These are phyloP conservation scores for Meliscaeva auricollis DNA, from an alignment of 2,888 invertebrate species.

Conservation along the genomic window DNA sequence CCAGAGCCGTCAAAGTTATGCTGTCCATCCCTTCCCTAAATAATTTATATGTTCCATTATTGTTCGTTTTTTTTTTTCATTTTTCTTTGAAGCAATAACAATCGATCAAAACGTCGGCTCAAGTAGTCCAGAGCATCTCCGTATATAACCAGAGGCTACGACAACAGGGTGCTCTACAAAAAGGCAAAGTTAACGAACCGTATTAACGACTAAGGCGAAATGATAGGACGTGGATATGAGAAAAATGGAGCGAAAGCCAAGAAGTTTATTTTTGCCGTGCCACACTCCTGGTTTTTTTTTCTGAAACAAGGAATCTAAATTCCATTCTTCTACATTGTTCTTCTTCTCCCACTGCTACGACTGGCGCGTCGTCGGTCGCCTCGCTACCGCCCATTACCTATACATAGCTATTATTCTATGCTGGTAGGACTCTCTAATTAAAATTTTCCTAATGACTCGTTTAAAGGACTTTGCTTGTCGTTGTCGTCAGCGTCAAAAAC, in stretches of 20 bases:
- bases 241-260: slow-evolving; percentile 53
- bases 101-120: slow-evolving; percentile 76
- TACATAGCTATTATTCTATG: slow-evolving; percentile 56
- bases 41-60: slow-evolving; percentile 69
- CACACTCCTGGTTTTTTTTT: slow-evolving; percentile 57
- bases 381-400: slow-evolving; percentile 33
- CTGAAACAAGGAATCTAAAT: slow-evolving; percentile 69
- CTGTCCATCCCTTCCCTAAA: slow-evolving; percentile 61
- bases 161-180: slow-evolving; percentile 56
- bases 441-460: slow-evolving; percentile 75
- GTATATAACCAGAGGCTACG: slow-evolving; percentile 53
- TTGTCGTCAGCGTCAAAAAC: slow-evolving; percentile 54
- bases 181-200: slow-evolving; percentile 75
- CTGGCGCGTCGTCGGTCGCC: neutral
- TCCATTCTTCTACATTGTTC: slow-evolving; percentile 65
- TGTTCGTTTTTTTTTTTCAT: slow-evolving; percentile 9
- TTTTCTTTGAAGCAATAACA: slow-evolving; percentile 68
- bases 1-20: slow-evolving; percentile 56
- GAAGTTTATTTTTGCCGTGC: slow-evolving; percentile 70
- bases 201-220: slow-evolving; percentile 72
- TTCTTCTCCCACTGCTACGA: neutral
- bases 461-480: slow-evolving; percentile 70
- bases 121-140: slow-evolving; percentile 74
- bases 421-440: slow-evolving; percentile 67
- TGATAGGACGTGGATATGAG: slow-evolving; percentile 73